A percentile compares a stretch with the other conserved stretches of the same genome.
Evolutionary conservation across 1,140 invertebrate genomes (phyloP).

Genomic region (Myzus persicae): DNA sequence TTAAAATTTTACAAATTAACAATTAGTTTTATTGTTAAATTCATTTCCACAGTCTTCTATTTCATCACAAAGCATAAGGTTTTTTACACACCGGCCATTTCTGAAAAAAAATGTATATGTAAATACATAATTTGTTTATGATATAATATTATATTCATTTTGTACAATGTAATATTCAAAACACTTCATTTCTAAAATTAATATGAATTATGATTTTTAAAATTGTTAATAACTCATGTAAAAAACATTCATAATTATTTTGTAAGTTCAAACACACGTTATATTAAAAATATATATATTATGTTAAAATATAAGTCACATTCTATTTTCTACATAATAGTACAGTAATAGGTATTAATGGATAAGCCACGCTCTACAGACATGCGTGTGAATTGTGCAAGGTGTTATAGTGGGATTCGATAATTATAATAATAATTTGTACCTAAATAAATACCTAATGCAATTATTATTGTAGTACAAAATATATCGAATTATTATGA

Average conservation of each 20-base stretch:
- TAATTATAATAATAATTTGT: background rate
- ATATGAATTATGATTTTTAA: background rate
- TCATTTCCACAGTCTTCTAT: slow-evolving; percentile 54
- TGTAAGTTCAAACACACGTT: background rate
- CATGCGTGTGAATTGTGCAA: slow-evolving; percentile 21
- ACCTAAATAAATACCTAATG: background rate
- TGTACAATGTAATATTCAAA: background rate
- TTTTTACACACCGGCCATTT: slow-evolving; percentile 57
- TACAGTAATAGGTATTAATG: background rate
- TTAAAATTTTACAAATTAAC: slow-evolving; percentile 26
- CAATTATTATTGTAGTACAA: background rate
- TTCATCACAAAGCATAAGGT: slow-evolving; percentile 42
- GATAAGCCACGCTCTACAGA: background rate
- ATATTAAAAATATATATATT: background rate
- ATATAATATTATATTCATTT: background rate
- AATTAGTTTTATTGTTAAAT: slow-evolving; percentile 46
- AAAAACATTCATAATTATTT: background rate
- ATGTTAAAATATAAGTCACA: slow-evolving; percentile 5
- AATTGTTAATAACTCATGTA: background rate
- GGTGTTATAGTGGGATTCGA: background rate
- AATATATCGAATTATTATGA: background rate
- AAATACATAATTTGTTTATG: background rate
- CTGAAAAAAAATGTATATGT: slow-evolving; percentile 20
- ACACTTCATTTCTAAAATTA: background rate
- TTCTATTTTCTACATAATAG: background rate